Evolutionary conservation across 2,113 vertebrate genomes (phyloP).

Genomic region (Seriola quinqueradiata): DNA sequence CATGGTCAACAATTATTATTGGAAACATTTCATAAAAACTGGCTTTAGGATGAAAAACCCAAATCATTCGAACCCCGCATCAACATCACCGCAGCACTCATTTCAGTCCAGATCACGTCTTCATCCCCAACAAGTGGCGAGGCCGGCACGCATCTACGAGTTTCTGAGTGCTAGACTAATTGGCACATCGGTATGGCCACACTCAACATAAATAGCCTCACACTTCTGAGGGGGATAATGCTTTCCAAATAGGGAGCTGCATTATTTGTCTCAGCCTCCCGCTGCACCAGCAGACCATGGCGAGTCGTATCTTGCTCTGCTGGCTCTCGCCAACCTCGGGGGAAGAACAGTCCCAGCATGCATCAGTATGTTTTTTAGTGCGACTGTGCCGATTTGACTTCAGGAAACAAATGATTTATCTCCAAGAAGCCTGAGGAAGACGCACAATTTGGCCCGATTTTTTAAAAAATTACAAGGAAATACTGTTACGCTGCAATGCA

Average conservation of each 20-base stretch:
- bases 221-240: constrained; percentile 51
- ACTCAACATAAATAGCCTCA: constrained; percentile 65
- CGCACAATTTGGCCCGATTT: neutral
- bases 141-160: constrained; percentile 19
- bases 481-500: constrained; percentile 34
- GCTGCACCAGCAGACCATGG: constrained; percentile 43
- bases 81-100: constrained; percentile 12
- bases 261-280: constrained; percentile 41
- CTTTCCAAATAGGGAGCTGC: constrained; percentile 43
- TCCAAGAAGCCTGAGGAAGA: neutral
- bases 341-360: neutral
- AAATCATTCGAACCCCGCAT: neutral
- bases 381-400: constrained; percentile 7
- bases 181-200: constrained; percentile 60
- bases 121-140: constrained; percentile 33
- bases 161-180: constrained; percentile 43
- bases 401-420: constrained; percentile 1
- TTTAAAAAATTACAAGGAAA: constrained; percentile 41
- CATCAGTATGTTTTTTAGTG: constrained; percentile 7
- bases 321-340: constrained; percentile 6
- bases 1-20: neutral
- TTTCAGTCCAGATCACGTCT: constrained; percentile 34
- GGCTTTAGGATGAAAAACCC: neutral
- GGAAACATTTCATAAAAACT: neutral
- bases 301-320: constrained; percentile 34